These are phyloP conservation scores for Notarius quadriscutis DNA, from an alignment of 2,113 vertebrate genomes.

Conservation along the genomic window DNA sequence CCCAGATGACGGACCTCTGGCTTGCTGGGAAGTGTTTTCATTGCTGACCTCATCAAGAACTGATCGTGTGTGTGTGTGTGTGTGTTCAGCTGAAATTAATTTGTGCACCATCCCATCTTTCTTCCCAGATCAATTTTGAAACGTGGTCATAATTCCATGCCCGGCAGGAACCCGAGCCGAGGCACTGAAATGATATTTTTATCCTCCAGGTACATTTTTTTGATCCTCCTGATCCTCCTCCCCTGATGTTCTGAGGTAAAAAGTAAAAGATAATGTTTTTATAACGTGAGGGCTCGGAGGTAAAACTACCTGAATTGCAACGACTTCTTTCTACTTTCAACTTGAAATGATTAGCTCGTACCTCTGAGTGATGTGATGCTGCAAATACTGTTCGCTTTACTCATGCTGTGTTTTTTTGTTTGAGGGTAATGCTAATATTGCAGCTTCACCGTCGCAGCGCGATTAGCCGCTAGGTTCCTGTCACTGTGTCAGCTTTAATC, in stretches of 20 bases:
- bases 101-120: conserved; percentile 99
- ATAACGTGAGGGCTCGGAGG: no score
- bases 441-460: neutral
- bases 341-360: neutral
- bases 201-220: conserved; percentile 83
- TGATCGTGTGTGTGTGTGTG: conserved; percentile 65
- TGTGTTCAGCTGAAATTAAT: conserved; percentile 99
- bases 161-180: conserved; percentile 88
- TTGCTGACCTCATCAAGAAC: conserved; percentile 93
- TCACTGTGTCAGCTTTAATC: neutral
- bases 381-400: neutral
- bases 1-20: conserved; percentile 77
- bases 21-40: conserved; percentile 85
- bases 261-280: neutral
- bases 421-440: neutral
- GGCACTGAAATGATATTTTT: conserved; percentile 91
- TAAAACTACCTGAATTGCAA: no score
- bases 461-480: neutral
- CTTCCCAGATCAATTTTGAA: conserved; percentile 94
- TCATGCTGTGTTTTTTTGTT: neutral
- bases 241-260: neutral
- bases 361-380: conserved; percentile 74
- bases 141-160: conserved; percentile 89
- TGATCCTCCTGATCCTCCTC: no score
- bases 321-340: no score